These are phyloP conservation scores for Pseudobourletiella spinata DNA, from an alignment of 1,140 invertebrate genomes.

Conservation along the genomic window DNA sequence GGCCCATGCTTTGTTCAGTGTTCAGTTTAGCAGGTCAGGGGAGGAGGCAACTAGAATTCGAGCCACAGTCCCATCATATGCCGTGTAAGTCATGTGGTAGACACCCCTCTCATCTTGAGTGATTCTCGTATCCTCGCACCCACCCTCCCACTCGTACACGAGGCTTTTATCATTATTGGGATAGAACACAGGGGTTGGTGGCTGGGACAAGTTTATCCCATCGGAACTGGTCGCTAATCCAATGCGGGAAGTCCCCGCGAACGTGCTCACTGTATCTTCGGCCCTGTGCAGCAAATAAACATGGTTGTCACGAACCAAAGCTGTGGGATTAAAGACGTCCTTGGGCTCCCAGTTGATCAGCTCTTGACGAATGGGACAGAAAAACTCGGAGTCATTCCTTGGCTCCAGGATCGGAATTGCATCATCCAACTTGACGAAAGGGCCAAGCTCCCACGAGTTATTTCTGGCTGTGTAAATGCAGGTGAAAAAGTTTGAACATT, in stretches of 20 bases:
- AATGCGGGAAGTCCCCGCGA: slow-evolving; percentile 26
- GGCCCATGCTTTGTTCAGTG: slow-evolving; percentile 31
- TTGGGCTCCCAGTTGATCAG: slow-evolving; percentile 25
- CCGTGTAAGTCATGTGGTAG: slow-evolving; percentile 32
- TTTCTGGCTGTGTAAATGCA: neutral
- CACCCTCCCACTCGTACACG: slow-evolving; percentile 30
- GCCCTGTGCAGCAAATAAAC: slow-evolving; percentile 29
- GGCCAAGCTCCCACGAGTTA: neutral
- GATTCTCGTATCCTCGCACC: slow-evolving; percentile 31
- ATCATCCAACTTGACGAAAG: slow-evolving; percentile 16
- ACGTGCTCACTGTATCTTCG: slow-evolving; percentile 22
- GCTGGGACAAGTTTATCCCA: slow-evolving; percentile 17
- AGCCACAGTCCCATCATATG: slow-evolving; percentile 24
- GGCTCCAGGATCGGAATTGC: slow-evolving; percentile 24
- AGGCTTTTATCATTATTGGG: slow-evolving; percentile 22
- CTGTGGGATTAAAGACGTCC: slow-evolving; percentile 34
- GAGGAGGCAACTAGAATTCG: slow-evolving; percentile 24
- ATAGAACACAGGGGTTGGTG: slow-evolving; percentile 24
- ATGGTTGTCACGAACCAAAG: slow-evolving; percentile 15
- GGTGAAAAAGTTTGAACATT: neutral
- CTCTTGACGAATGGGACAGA: slow-evolving; percentile 20
- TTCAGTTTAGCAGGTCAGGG: slow-evolving; percentile 16
- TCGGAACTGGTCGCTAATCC: slow-evolving; percentile 22
- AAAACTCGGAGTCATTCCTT: slow-evolving; percentile 17
- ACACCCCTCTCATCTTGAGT: slow-evolving; percentile 8